Conservation (phyloP, 2,797 vertebrate genomes). For the Diplodus puntazzo region DNA sequence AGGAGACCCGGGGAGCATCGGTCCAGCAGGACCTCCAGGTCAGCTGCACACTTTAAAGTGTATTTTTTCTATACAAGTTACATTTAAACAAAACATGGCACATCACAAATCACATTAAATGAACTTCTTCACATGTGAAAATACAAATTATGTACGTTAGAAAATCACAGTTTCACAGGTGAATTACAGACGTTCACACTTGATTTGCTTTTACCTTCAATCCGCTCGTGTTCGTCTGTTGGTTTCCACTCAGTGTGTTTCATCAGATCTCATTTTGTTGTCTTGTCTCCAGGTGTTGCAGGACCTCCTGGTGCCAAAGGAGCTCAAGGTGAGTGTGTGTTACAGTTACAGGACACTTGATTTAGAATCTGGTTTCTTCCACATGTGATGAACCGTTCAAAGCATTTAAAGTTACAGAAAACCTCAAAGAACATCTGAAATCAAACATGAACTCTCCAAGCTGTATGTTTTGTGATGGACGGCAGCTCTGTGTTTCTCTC, state of each 20-base stretch:
- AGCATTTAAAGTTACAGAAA: not conserved
- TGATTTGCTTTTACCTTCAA: not conserved
- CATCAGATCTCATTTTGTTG: not conserved
- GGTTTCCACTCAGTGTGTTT: not conserved
- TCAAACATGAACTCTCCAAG: not conserved
- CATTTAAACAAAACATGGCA: too few species aligned
- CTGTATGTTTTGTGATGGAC: not conserved
- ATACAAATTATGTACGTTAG: too few species aligned
- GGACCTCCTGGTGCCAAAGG: conserved; percentile 50
- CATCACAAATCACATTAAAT: too few species aligned
- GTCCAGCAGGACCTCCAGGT: conserved; percentile 48
- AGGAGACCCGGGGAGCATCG: conserved; percentile 36
- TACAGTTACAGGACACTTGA: not conserved
- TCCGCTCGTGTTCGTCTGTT: not conserved
- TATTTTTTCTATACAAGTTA: too few species aligned
- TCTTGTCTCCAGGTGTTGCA: conserved; percentile 24
- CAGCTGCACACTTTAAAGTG: not conserved
- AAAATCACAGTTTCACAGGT: too few species aligned
- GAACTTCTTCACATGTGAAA: too few species aligned
- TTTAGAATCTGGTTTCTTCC: not conserved
- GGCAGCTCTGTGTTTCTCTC: too few species aligned
- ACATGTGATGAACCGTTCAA: not conserved
- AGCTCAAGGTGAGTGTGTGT: conserved; percentile 38
- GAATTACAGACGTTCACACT: too few species aligned
- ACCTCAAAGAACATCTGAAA: not conserved